Percentiles rank a stretch among this genome's conserved stretches.
These are phyloP conservation scores for Cheumatopsyche charites DNA, from an alignment of 1,140 invertebrate genomes.

Conservation along the genomic window DNA sequence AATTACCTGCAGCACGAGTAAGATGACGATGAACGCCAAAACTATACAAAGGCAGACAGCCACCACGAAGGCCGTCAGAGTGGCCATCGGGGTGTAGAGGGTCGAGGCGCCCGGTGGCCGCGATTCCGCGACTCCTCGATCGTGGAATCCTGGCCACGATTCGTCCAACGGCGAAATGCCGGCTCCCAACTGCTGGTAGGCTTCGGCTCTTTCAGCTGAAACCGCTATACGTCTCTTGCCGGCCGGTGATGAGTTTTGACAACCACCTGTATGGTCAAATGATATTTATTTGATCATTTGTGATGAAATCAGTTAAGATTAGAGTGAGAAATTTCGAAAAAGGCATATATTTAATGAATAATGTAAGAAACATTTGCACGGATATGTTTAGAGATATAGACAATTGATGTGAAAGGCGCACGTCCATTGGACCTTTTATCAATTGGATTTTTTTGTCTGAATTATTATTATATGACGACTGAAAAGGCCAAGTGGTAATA, in stretches of 20 bases:
- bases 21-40: conserved; percentile 70
- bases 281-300: background rate
- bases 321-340: no score
- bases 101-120: conserved; percentile 51
- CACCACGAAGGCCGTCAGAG: conserved; percentile 69
- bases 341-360: no score
- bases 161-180: conserved; percentile 52
- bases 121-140: conserved; percentile 52
- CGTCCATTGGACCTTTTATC: no score
- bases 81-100: conserved; percentile 60
- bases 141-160: conserved; percentile 52
- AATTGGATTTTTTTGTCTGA: no score
- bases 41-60: conserved; percentile 70
- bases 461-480: no score
- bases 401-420: no score
- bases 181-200: conserved; percentile 56
- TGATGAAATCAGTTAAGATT: background rate
- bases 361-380: no score
- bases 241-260: conserved; percentile 73
- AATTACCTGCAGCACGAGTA: conserved; percentile 71
- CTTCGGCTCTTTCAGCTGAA: conserved; percentile 58
- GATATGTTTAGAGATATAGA: no score
- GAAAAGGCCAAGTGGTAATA: no score
- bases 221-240: conserved; percentile 75
- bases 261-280: conserved; percentile 62